phyloP scores from a whole-genome alignment of 2,888 invertebrate species.

The Anorthoa munda region DNA sequence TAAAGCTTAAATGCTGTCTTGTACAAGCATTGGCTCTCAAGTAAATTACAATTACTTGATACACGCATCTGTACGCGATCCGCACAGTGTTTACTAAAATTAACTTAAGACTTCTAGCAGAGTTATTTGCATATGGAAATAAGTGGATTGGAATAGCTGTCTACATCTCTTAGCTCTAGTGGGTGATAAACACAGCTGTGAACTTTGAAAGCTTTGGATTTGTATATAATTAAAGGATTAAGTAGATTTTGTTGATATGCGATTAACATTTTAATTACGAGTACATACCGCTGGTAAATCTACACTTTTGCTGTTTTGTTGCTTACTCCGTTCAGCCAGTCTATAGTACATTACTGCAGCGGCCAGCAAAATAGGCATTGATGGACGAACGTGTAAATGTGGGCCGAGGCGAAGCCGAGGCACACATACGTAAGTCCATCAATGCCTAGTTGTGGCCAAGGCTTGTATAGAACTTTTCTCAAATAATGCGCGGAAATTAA shows the following conservation, averaged over 20 bases:
- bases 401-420: no score
- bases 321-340: not conserved
- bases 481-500: no score
- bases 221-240: not conserved
- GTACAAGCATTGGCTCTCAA: slow-evolving; percentile 52
- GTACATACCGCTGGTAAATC: no score
- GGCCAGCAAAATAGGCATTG: no score
- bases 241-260: not conserved
- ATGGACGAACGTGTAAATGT: no score
- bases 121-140: slow-evolving; percentile 38
- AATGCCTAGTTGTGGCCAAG: no score
- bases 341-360: no score
- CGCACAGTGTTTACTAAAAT: slow-evolving; percentile 25
- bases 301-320: not conserved
- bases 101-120: slow-evolving; percentile 18
- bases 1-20: slow-evolving; percentile 35
- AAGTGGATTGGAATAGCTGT: slow-evolving; percentile 26
- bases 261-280: no score
- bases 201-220: not conserved
- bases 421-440: no score
- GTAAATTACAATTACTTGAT: slow-evolving; percentile 60
- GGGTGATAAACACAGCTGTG: slow-evolving; percentile 8
- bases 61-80: slow-evolving; percentile 41
- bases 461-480: no score
- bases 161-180: not conserved